These are phyloP conservation scores for Apostichopus japonicus DNA, from an alignment of 35 echinoderm and acorn worm genomes.

Conservation along the genomic window DNA sequence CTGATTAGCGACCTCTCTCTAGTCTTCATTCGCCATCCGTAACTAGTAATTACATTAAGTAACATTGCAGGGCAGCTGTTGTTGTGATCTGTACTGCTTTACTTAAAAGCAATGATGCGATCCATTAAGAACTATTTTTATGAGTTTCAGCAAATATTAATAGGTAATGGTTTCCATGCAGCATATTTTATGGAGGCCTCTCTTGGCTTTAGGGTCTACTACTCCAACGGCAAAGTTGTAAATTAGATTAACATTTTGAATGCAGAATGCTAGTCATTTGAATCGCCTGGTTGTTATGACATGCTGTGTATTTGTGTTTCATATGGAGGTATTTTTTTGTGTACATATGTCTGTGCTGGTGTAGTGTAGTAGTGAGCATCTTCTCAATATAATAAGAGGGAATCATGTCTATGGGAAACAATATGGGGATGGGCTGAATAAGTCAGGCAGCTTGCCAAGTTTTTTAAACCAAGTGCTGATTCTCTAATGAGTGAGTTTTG, in stretches of 20 bases:
- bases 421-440: too few species aligned
- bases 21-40: slow-evolving; percentile 30
- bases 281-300: slow-evolving; percentile 37
- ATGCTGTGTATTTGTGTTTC: slow-evolving; percentile 60
- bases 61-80: slow-evolving; percentile 59
- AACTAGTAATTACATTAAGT: slow-evolving; percentile 58
- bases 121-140: slow-evolving; percentile 60
- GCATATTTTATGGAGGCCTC: slow-evolving; percentile 59
- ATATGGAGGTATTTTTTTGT: slow-evolving; percentile 41
- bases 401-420: too few species aligned
- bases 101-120: slow-evolving; percentile 54
- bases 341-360: neutral
- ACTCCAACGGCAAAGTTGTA: slow-evolving; percentile 38
- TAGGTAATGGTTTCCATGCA: slow-evolving; percentile 56
- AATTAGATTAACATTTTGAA: slow-evolving; percentile 64
- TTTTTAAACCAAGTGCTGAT: too few species aligned
- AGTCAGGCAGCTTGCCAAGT: too few species aligned
- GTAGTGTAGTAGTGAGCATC: neutral
- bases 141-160: slow-evolving; percentile 61
- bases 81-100: slow-evolving; percentile 60
- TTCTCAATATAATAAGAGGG: neutral
- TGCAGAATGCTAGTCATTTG: slow-evolving; percentile 56
- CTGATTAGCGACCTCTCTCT: slow-evolving; percentile 31
- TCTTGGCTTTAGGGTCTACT: slow-evolving; percentile 41
- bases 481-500: too few species aligned